Base-by-base conservation (phyloP, 2,113 vertebrate species). In the Macaca fascicularis region DNA sequence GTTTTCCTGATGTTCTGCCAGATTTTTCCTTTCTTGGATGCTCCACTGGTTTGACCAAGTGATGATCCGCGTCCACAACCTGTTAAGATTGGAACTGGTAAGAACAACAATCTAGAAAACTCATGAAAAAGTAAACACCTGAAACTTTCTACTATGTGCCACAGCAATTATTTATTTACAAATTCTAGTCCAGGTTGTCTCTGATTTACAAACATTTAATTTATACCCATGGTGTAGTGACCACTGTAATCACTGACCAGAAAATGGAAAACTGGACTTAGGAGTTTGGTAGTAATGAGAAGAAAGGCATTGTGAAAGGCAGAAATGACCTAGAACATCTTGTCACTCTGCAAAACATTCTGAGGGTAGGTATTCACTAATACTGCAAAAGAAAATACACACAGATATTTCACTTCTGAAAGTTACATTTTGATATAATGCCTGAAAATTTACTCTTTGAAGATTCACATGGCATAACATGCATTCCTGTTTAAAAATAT, bases 1-100 rank as follows among this genome's bases (percentile, higher is more conserved):
- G 99, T 99, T 98, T 99, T 99, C 57, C 99, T 98, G 67, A 99
- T 97, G 2, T 98, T 99, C 99, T 99, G 99, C 99, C 99, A 99
- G 25, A 98, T 94, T 96, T 99, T 99, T 98, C 99, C 99, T 95
- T 92, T 98, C 72, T 98, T 98, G 89, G 98, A 98, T 22, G 99
- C 98, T 64, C 96, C 98, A 74, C 98, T 99, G 40, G 99, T 99
- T 97, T 99, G 98, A 95, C 99, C 99, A 90, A 98, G 99, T 75
- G 97, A 98, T 96, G 99, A 99, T 80, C 93, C 99, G 61, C 6
- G 97, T 88, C 99, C 97, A 95, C 99, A 99, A 25, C 91, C 99
- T 99, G 96, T 83, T 2, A 95, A 96, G 27, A 98, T 91, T 78
- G 83, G 96, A 43, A 97, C 16, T 38, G 19, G 70, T 90, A 94